Evolutionary conservation across 2,113 vertebrate species (phyloP), one percentile per base, ranked within the genome.

Genomic region (Hydrochoerus hydrochaeris): DNA sequence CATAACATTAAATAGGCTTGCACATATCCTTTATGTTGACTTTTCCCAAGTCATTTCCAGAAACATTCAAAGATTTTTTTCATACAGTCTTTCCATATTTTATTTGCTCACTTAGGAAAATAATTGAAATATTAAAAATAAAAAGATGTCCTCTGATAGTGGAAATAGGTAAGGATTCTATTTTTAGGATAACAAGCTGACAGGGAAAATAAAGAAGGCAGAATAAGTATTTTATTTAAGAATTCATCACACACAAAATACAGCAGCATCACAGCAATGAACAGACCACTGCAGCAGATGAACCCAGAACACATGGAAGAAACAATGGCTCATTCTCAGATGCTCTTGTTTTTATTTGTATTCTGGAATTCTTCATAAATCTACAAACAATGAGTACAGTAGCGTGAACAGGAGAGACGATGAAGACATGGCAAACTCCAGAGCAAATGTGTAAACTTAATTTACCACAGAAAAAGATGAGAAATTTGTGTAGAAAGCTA

Each of bases 371-470:
- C 71, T 92, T 49, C 88, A 32, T 71, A 92, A 93, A 82, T 49
- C 46, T 80, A 38, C 88, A 95, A 88, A 57, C 38, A 73, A 2
- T 1, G 35, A 69, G 19, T 58, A 35, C 12, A 60, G 62, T 41
- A 38, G 52, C 16, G 17, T 28, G 52, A 92, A 65, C 5, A 87
- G 91, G 95, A 41, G 30, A n/a, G 13, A 19, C 71, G 80, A 87
- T 78, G 84, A 95, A 93, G 75, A 78, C 26, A 9, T 13, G 30
- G 84, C n/a, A 73, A 86, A 92, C 71, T 90, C 65, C 93, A 82
- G 58, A 95, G 38, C 7, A 88, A 96, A 88, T 57, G 81, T 92
- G 77, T 84, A 90, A 88, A 94, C 94, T 97, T 82, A 92, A 90
- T 90, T 90, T 94, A 73, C 10, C n/a, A n/a, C 71, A 28, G 75